phyloP scores from a whole-genome alignment of 2,113 vertebrate species.

The Leptobrachium leishanense region DNA sequence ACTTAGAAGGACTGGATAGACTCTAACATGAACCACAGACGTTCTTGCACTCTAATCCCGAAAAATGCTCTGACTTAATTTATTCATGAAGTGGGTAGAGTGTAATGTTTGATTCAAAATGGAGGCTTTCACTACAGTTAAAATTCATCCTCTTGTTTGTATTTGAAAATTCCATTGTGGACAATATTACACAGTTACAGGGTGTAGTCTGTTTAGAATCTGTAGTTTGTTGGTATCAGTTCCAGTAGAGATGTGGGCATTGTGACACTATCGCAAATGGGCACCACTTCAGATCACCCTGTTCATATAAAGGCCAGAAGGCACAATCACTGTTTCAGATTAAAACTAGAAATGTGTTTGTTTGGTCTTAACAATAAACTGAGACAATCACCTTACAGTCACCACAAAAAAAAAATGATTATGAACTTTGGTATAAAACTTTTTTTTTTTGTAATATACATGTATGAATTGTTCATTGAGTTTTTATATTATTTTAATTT shows the following conservation, averaged over 20 bases:
- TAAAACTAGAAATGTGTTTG: constrained; percentile 91
- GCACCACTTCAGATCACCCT: constrained; percentile 97
- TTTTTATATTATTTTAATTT: constrained; percentile 98
- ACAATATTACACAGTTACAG: constrained; percentile 93
- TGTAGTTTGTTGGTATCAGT: constrained; percentile 99
- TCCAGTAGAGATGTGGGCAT: constrained; percentile 91
- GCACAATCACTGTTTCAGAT: constrained; percentile 87
- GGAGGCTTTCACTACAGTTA: constrained; percentile 88
- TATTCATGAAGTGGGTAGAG: constrained; percentile 76
- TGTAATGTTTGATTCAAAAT: constrained; percentile 78
- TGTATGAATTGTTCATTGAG: constrained; percentile 98
- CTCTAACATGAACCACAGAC: constrained; percentile 69
- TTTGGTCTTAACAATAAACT: constrained; percentile 90
- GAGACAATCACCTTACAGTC: constrained; percentile 99
- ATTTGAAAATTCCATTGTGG: constrained; percentile 95
- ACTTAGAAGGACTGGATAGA: constrained; percentile 73
- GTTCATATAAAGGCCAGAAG: constrained; percentile 83
- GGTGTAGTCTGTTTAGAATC: constrained; percentile 97
- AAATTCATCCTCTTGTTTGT: constrained; percentile 89
- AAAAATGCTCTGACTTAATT: constrained; percentile 70
- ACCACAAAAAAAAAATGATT: constrained; percentile 83
- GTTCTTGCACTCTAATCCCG: constrained; percentile 84
- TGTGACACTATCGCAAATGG: constrained; percentile 89
- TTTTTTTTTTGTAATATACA: constrained; percentile 94
- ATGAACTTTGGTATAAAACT: constrained; percentile 88